Conservation (phyloP, 2,888 invertebrate genomes). For the Drosophila niveifrons region DNA sequence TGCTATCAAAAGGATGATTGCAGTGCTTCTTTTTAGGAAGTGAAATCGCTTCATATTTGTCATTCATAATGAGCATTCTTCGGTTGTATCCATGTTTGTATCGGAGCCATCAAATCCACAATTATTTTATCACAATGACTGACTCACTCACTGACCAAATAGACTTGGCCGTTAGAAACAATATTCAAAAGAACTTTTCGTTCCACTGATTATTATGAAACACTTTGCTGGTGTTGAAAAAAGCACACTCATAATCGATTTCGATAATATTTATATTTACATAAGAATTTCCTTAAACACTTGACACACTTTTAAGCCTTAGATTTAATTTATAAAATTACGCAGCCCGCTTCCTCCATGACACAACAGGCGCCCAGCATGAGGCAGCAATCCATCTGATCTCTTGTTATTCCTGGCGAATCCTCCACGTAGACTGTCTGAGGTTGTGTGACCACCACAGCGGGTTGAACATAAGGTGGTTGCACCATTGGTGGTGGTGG, state of each 20-base stretch:
- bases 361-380: constrained; percentile 65
- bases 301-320: constrained; percentile 9
- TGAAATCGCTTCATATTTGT: not conserved
- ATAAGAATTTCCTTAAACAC: constrained; percentile 14
- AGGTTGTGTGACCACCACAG: constrained; percentile 63
- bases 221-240: not conserved
- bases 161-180: not conserved
- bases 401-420: constrained; percentile 40
- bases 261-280: constrained; percentile 33
- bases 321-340: constrained; percentile 36
- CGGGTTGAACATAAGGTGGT: constrained; percentile 55
- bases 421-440: constrained; percentile 51
- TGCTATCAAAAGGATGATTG: constrained; percentile 1
- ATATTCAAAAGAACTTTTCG: constrained; percentile 2
- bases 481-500: constrained; percentile 30
- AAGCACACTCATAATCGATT: not conserved
- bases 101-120: not conserved
- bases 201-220: not conserved
- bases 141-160: constrained; percentile 3
- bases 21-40: not conserved
- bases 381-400: constrained; percentile 63
- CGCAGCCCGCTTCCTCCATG: constrained; percentile 68
- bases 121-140: constrained; percentile 5
- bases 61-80: not conserved
- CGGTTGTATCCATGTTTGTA: not conserved